These are phyloP conservation scores for human (Homo sapiens) DNA, from an alignment of 2,113 vertebrate genomes.

Conservation along the genomic window GRCh38 chr15:77191001-77191500, in stretches of 20 bases:
- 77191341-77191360: neutral
- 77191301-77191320: neutral
- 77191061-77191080: neutral
- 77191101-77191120: constrained; percentile 53
- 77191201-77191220: constrained; percentile 1
- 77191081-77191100: constrained; percentile 29
- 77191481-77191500: neutral
- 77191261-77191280: constrained; percentile 17
- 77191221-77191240: neutral
- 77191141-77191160: constrained; percentile 19
- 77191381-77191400: neutral
- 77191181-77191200: constrained; percentile 57
- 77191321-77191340: neutral
- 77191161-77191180: constrained; percentile 48
- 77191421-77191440: neutral
- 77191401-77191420: neutral
- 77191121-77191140: constrained; percentile 48
- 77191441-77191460: neutral
- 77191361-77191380: neutral
- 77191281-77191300: neutral
- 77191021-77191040: constrained; percentile 53
- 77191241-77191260: constrained; percentile 38
- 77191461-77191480: neutral
- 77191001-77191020: constrained; percentile 39
- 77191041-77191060: neutral